Evolutionary conservation across 37 sponge, comb jelly and placozoan genomes (phyloP), one percentile per base, ranked within the genome.

Genomic region (Haliclona indistincta): DNA sequence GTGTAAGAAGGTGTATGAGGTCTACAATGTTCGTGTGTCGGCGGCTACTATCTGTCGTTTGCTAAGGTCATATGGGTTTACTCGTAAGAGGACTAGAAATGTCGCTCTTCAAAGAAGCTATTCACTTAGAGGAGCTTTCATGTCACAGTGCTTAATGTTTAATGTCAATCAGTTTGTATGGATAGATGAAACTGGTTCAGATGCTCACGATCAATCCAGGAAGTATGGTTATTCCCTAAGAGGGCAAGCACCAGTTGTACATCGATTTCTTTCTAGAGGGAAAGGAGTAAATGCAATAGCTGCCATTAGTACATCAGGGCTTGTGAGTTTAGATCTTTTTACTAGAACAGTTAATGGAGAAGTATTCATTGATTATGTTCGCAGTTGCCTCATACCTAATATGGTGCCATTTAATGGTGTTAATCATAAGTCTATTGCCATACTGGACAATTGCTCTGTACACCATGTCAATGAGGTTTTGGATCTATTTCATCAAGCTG

Each of bases 321-420:
- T 61, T 13, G 10, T 61, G 17, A 28, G 26, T 23, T 13, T 61
- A 25, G 26, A 61, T 10, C 22, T 61, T 10, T 25, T 61, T 22
- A 61, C 17, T 11, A 28, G 63, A n/a, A 61, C 63, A 23, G 63
- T 61, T 23, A 10, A 61, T 61, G 17, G 25, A 13, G 8, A 61
- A 10, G n/a, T 13, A 17, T 66, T 66, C 41, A 17, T 66, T 66
- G 67, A 66, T 66, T 66, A 38, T 66, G 23, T 66, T 25, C 11
- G 67, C 8, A n/a, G 11, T 35, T 38, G 13, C 38, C 37, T 66
- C n/a, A n/a, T n/a, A n/a, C 67, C 67, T 38, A 13, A 66, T 11
- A 8, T 66, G 40, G 25, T 38, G 13, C 67, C 67, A 61, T 61
- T 61, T 61, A 28, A 61, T 61, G 37, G 67, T 35, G 17, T 41